These are phyloP conservation scores for Riparia riparia DNA, from an alignment of 2,113 vertebrate species.

Conservation along the genomic window DNA sequence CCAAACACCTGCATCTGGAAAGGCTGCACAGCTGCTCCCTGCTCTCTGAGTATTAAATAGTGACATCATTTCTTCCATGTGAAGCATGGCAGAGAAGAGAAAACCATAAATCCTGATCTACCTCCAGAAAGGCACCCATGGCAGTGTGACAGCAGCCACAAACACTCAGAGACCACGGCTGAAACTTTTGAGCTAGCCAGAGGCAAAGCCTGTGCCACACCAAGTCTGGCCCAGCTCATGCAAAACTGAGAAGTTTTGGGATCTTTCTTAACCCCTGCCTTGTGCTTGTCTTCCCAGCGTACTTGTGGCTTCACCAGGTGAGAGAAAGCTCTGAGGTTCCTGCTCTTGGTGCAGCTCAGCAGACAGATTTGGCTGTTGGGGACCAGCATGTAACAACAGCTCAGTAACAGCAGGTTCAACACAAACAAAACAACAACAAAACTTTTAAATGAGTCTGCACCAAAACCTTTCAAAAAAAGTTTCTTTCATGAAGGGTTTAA, in stretches of 20 bases:
- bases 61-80: not conserved
- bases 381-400: not conserved
- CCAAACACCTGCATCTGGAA: not conserved
- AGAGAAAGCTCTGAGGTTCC: not conserved
- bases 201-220: not conserved
- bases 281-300: not conserved
- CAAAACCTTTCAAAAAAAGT: not conserved
- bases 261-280: not conserved
- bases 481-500: constrained; percentile 1
- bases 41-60: not conserved
- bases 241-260: not conserved
- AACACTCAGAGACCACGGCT: fast-evolving
- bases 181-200: not conserved
- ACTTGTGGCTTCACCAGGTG: not conserved
- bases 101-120: not conserved
- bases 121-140: not conserved
- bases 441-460: not conserved
- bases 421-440: not conserved
- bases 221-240: not conserved
- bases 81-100: not conserved
- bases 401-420: not conserved
- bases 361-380: not conserved
- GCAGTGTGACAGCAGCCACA: not conserved
- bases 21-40: not conserved
- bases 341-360: not conserved